phyloP scores from a whole-genome alignment of 2,113 vertebrate species.

The Callocephalon fimbriatum region DNA sequence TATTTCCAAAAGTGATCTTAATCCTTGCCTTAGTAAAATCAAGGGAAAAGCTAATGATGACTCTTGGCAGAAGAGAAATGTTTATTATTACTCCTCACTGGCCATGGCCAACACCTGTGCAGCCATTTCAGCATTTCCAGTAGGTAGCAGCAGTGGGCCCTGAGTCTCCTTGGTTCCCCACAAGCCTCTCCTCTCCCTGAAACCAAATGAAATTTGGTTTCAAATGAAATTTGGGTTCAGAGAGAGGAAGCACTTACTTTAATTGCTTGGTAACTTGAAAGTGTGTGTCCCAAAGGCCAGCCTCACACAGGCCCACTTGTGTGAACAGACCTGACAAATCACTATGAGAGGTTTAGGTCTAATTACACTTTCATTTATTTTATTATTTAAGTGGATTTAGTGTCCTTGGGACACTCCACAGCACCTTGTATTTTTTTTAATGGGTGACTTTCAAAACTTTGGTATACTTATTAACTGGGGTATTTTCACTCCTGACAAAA shows the following conservation, averaged over 20 bases:
- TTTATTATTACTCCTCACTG: neutral
- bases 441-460: neutral
- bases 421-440: neutral
- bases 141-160: fast-evolving
- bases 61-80: neutral
- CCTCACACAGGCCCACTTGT: neutral
- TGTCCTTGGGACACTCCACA: neutral
- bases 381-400: neutral
- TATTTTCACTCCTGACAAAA: neutral
- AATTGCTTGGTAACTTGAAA: neutral
- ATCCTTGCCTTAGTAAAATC: neutral
- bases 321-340: neutral
- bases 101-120: neutral
- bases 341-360: neutral
- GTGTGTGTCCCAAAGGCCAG: neutral
- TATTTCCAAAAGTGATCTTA: neutral
- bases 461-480: neutral
- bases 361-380: neutral
- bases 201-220: neutral
- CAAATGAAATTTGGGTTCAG: neutral
- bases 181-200: neutral
- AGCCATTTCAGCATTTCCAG: neutral
- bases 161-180: neutral
- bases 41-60: neutral
- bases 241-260: neutral